These are phyloP conservation scores for Ditula angustiorana DNA, from an alignment of 2,888 invertebrate genomes.

Conservation along the genomic window DNA sequence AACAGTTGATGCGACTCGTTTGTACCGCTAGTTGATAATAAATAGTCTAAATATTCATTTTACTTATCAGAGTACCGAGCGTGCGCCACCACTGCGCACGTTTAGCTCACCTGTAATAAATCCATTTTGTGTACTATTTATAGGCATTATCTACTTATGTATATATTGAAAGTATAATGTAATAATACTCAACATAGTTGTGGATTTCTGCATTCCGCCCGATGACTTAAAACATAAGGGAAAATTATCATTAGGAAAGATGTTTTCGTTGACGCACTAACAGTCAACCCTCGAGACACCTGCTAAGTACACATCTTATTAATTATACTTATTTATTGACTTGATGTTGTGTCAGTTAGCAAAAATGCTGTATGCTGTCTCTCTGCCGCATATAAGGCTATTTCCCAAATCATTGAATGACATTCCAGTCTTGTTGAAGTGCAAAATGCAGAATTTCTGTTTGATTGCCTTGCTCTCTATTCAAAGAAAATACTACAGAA, in stretches of 20 bases:
- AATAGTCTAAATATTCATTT: slow-evolving; percentile 66
- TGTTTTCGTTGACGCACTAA: slow-evolving; percentile 66
- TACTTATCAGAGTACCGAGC: slow-evolving; percentile 65
- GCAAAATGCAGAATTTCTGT: slow-evolving; percentile 63
- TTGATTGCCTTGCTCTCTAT: slow-evolving; percentile 56
- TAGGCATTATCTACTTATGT: slow-evolving; percentile 80
- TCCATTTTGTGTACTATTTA: slow-evolving; percentile 76
- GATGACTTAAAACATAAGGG: slow-evolving; percentile 83
- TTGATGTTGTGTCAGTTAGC: slow-evolving; percentile 63
- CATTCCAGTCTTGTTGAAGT: slow-evolving; percentile 85
- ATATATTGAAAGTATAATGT: slow-evolving; percentile 74
- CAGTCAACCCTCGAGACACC: slow-evolving; percentile 60
- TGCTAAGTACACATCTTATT: slow-evolving; percentile 60
- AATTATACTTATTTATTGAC: slow-evolving; percentile 54
- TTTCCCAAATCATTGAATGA: slow-evolving; percentile 80
- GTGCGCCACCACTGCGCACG: slow-evolving; percentile 59
- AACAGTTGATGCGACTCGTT: slow-evolving; percentile 70
- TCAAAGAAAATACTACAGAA: slow-evolving; percentile 10
- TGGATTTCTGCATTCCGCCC: slow-evolving; percentile 86
- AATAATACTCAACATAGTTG: slow-evolving; percentile 85
- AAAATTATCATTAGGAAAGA: slow-evolving; percentile 73
- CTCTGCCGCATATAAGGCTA: slow-evolving; percentile 64
- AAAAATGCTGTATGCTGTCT: slow-evolving; percentile 50
- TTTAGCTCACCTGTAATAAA: slow-evolving; percentile 69
- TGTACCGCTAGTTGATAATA: slow-evolving; percentile 77